Evolutionary conservation across 2,797 vertebrate genomes (phyloP), one percentile per base, ranked within the genome.

Genomic region (Naso thynnoides): DNA sequence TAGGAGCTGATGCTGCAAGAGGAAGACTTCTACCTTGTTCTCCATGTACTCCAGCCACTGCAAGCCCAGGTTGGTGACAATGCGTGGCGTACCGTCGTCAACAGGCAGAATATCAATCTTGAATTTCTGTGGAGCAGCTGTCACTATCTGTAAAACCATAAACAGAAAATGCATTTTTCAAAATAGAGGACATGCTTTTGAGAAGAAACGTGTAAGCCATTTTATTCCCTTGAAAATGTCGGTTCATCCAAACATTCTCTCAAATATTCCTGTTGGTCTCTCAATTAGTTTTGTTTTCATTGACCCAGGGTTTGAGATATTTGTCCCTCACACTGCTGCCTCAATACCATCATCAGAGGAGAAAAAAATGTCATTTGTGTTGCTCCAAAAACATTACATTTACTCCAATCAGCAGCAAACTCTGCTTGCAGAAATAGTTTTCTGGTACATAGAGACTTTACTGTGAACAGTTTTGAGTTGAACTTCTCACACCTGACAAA

Each of bases 41-140:
- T 98, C 96, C 78, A 92, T 81, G 73, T 97, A 96, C 78, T 99
- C 97, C 82, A 99, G 89, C 97, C 98, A 99, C 86, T 98, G 98
- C 58, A 99, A 92, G 1, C 98, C 98, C 74, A 98, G 87, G 88
- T 99, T 99, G 84, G 96, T 96, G 84, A 99, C 88, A 3, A 99
- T 96, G 15, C 95, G 95, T 0, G 98, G 98, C 0, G 96, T 97
- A 6, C 98, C 96, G 0, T 98, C 95, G 16, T 98, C 97, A 11
- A 98, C 97, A 0, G 97, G 95, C 8, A 98, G 92, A 66, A 99
- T 92, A 18, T 97, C 97, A 13, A 99, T 94, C 80, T 90, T 95
- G 88, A 99, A 99, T 82, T 93, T 96, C 86, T 99, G 98, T 0
- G 97, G 97, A 4, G 95, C 94, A 0, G 97, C 95, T 0, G 97